phyloP scores from a whole-genome alignment of 2,797 vertebrate species.

The Ceyx erithaca region DNA sequence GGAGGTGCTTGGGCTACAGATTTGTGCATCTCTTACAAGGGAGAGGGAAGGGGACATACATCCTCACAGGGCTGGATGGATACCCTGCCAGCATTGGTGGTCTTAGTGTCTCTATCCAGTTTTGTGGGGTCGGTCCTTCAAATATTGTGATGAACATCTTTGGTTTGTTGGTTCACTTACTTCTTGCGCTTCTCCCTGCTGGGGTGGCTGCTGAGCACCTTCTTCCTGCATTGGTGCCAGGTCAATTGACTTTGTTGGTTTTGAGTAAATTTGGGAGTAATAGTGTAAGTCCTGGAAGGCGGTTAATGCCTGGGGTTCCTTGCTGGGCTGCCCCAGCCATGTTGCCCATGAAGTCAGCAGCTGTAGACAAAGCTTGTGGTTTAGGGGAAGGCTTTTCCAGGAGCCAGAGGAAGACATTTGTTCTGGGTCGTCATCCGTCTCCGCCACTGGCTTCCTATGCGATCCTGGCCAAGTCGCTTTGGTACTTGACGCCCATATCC shows the following conservation, averaged over 20 bases:
- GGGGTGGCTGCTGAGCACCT: neutral
- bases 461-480: neutral
- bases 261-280: neutral
- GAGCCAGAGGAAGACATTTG: neutral
- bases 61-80: neutral
- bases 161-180: neutral
- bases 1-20: neutral
- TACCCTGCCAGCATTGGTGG: neutral
- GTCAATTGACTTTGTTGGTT: neutral
- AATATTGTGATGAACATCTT: neutral
- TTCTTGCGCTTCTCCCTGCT: neutral
- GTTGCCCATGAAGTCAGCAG: neutral
- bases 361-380: neutral
- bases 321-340: neutral
- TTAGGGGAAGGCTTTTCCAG: slow-evolving; percentile 10
- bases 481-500: neutral
- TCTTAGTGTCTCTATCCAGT: neutral
- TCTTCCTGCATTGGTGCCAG: neutral
- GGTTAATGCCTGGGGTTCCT: slow-evolving; percentile 1
- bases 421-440: neutral
- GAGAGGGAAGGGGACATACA: neutral
- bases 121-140: neutral
- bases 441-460: neutral
- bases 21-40: fast-evolving
- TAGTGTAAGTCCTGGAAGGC: neutral